A percentile compares a stretch with the other conserved stretches of the same genome.
Evolutionary conservation across 1,140 invertebrate species (phyloP).

Genomic region (Heliconius hermathena): DNA sequence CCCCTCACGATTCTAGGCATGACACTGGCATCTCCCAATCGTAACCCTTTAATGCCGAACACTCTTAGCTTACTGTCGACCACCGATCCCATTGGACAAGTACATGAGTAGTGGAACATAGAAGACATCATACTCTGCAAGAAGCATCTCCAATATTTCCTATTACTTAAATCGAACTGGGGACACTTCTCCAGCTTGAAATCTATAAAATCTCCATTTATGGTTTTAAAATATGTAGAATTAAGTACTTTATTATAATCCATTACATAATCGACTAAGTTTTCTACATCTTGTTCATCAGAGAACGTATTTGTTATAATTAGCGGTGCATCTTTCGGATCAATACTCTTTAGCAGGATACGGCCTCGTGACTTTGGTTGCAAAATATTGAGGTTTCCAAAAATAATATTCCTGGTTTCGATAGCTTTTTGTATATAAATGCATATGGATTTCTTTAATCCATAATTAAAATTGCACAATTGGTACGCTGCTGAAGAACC

Average conservation of each 20-base stretch:
- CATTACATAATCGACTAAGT: constrained; percentile 81
- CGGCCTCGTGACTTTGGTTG: constrained; percentile 47
- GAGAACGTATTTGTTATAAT: constrained; percentile 35
- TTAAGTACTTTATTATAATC: constrained; percentile 40
- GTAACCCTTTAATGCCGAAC: constrained; percentile 53
- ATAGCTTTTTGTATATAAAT: constrained; percentile 24
- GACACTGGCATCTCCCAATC: constrained; percentile 56
- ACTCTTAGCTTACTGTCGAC: constrained; percentile 74
- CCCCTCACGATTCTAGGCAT: constrained; percentile 80
- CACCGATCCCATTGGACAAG: constrained; percentile 81
- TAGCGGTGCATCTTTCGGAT: constrained; percentile 36
- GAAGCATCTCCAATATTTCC: constrained; percentile 38
- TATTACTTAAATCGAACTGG: constrained; percentile 15
- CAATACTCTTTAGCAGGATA: constrained; percentile 35
- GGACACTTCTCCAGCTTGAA: constrained; percentile 29
- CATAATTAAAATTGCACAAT: not conserved
- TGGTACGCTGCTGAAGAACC: constrained; percentile 23
- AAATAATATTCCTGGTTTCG: constrained; percentile 31
- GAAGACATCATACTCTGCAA: constrained; percentile 36
- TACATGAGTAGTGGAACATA: constrained; percentile 75
- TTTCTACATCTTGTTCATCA: constrained; percentile 36
- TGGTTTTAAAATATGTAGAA: constrained; percentile 84
- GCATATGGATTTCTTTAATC: constrained; percentile 18
- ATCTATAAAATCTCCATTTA: constrained; percentile 39
- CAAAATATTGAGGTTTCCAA: constrained; percentile 29